Base-by-base conservation (phyloP, 2,888 invertebrate species). In the Crossocerus cetratus region DNA sequence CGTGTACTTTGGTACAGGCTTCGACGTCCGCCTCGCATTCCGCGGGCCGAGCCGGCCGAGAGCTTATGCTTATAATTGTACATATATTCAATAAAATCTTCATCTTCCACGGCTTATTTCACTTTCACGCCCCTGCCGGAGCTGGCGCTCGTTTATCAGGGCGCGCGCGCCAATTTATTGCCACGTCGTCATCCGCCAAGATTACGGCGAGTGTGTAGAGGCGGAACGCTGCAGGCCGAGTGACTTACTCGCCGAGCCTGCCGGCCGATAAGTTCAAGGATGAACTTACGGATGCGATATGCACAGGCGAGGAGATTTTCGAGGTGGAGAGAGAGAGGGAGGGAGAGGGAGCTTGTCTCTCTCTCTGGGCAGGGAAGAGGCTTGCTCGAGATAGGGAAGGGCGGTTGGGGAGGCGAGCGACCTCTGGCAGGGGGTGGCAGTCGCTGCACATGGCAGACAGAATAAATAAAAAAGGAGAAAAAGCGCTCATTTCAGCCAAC, bases 381-480 rank as follows among this genome's bases (percentile, higher is more conserved):
- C 58, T 63, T 54, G 59, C 45, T 32, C 20, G 63, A 67, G 64
- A 73, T 69, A 69, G 58, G 55, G 64, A 72, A 80, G 82, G 76
- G 78, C 79, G 74, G 78, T 79, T 77, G 72, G 69, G 18, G 43
- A 80, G 78, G 76, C 80, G 61, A 73, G 75, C 76, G 78, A 79
- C 74, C 81, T 81, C 82, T 69, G 77, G 67, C 68, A 75, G 82
- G 72, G 81, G 77, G 81, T 78, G 77, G 78, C 78, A 16, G 14
- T 49, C 49, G 49, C 74, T 82, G 84, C 86, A 86, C 83, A 84
- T 85, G 85, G 82, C 82, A 86, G 87, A 85, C 85, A 84, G 84
- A 85, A 82, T 80, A 84, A 87, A 83, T 80, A 83, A 80, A 83
- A 84, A 78, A 86, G 80, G 82, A 81, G 83, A 84, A 86, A 83